Conservation (phyloP, 2,797 vertebrate species). For the Pantherophis vulpinus region DNA sequence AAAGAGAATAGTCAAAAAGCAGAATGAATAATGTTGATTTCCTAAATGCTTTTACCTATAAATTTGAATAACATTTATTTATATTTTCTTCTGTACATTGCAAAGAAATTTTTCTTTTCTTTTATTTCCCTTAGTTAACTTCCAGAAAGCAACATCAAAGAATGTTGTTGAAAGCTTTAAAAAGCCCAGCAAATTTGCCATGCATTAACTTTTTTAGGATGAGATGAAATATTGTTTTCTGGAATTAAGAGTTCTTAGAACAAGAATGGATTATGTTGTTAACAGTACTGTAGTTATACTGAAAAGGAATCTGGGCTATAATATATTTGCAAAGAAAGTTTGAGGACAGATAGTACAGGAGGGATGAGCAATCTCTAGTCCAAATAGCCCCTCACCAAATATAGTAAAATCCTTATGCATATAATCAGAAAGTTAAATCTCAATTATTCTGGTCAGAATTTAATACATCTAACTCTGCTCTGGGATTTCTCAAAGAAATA, state of each 20-base stretch:
- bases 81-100: conserved; percentile 71
- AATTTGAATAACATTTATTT: conserved; percentile 72
- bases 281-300: not conserved
- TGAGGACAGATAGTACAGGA: not conserved
- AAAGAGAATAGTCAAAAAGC: conserved; percentile 63
- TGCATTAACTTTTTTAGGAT: conserved; percentile 66
- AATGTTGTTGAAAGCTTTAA: conserved; percentile 64
- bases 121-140: conserved; percentile 69
- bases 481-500: not conserved
- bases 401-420: not conserved
- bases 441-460: not conserved
- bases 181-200: conserved; percentile 64
- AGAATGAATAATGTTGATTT: conserved; percentile 71
- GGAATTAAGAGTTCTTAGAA: conserved; percentile 60
- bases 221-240: conserved; percentile 60
- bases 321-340: not conserved
- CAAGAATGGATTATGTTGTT: conserved; percentile 33
- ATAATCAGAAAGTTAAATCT: not conserved
- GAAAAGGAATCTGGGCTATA: not conserved
- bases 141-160: conserved; percentile 73
- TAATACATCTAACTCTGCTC: not conserved
- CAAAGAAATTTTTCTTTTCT: conserved; percentile 67
- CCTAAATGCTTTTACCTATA: conserved; percentile 68
- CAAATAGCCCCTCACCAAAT: not conserved
- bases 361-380: not conserved